phyloP scores from a whole-genome alignment of 2,888 invertebrate genomes.

The Eupelmus urozonus region DNA sequence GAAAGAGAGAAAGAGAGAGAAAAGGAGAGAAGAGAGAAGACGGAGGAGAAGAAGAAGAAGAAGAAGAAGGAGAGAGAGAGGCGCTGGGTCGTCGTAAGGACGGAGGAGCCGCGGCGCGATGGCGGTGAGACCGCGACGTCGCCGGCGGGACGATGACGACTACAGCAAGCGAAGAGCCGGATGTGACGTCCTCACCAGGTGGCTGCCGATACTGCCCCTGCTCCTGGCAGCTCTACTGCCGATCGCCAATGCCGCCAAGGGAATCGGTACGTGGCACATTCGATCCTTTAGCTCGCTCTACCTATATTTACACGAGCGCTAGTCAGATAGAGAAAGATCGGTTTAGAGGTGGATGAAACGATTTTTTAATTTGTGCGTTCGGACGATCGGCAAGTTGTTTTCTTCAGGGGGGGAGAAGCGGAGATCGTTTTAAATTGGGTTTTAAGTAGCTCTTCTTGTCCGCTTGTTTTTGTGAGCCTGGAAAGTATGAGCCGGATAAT shows the following conservation, averaged over 20 bases:
- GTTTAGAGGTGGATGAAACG: too few relatives aligned
- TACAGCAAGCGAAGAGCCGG: background rate
- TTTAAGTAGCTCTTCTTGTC: too few relatives aligned
- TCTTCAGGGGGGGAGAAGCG: too few relatives aligned
- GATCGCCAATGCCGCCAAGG: slow-evolving; percentile 60
- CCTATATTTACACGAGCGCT: background rate
- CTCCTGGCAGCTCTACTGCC: slow-evolving; percentile 22
- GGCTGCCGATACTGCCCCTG: slow-evolving; percentile 5
- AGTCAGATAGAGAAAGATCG: background rate
- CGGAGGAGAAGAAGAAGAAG: background rate
- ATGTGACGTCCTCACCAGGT: slow-evolving; percentile 11
- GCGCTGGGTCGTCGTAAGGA: slow-evolving; percentile 50
- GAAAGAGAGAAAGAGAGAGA: background rate
- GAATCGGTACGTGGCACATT: slow-evolving; percentile 60
- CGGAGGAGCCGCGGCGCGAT: slow-evolving; percentile 55
- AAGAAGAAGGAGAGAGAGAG: slow-evolving; percentile 1
- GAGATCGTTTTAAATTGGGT: too few relatives aligned
- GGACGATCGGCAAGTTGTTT: too few relatives aligned
- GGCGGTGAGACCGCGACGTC: slow-evolving; percentile 55
- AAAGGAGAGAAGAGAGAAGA: background rate
- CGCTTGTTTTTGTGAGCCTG: too few relatives aligned
- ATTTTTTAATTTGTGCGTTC: too few relatives aligned
- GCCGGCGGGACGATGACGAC: slow-evolving; percentile 49
- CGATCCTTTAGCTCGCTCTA: background rate
- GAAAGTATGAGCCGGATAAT: too few relatives aligned